phyloP scores from a whole-genome alignment of 2,888 invertebrate genomes.

The Oscheius onirici region DNA sequence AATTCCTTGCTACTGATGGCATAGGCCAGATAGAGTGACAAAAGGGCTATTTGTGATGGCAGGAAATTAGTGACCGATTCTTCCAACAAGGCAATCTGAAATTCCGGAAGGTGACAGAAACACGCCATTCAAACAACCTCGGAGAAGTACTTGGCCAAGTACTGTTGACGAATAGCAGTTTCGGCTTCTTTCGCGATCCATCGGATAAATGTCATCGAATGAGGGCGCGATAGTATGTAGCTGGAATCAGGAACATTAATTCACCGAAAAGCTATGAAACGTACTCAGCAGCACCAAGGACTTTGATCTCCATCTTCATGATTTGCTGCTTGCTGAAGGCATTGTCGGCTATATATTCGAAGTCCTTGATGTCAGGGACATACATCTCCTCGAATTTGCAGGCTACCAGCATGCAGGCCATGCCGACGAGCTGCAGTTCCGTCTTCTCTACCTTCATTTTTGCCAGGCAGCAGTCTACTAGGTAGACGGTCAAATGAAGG shows the following conservation, averaged over 20 bases:
- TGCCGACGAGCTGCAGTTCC: conserved; percentile 56
- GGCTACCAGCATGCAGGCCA: conserved; percentile 81
- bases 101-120: not conserved
- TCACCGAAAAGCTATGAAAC: not conserved
- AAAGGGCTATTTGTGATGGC: conserved; percentile 86
- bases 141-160: conserved; percentile 88
- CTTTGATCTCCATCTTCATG: conserved; percentile 45
- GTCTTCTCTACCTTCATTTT: conserved; percentile 72
- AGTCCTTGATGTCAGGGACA: conserved; percentile 78
- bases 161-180: conserved; percentile 77
- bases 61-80: conserved; percentile 81
- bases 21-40: conserved; percentile 81
- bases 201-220: conserved; percentile 88
- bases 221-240: conserved; percentile 85
- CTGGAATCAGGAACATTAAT: conserved; percentile 73
- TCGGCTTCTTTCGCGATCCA: conserved; percentile 76
- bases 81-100: conserved; percentile 77
- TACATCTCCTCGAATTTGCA: conserved; percentile 95
- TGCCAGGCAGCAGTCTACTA: conserved; percentile 89
- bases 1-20: not conserved
- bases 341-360: conserved; percentile 1
- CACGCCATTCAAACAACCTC: conserved; percentile 79
- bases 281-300: conserved; percentile 39
- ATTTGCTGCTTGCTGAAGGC: conserved; percentile 73
- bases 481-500: conserved; percentile 85